Evolutionary conservation across 2,113 vertebrate genomes (phyloP), one percentile per base, ranked within the genome.

Genomic region (Peromyscus leucopus): DNA sequence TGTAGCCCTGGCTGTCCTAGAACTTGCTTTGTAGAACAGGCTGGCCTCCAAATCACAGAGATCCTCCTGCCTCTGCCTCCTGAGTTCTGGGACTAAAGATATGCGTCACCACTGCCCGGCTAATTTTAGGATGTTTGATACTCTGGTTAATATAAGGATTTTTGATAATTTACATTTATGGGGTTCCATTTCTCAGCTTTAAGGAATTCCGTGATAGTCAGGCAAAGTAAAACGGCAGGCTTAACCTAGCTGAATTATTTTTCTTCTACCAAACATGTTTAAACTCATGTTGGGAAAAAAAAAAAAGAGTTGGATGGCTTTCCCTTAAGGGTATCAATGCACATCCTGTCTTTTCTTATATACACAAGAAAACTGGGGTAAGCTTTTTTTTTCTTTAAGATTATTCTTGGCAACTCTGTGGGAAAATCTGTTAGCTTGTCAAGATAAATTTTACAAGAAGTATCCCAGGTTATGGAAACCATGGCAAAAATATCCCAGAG

Each of bases 391-490:
- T 65, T 57, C 93, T 95, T 92, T 74, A 89, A 97, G 95, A 96
- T 97, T 97, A 95, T 97, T 97, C 95, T 97, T 98, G 97, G 98
- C 97, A 96, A 94, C 91, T 87, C 91, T 93, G 57, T 39, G 96
- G 97, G 97, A 97, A 97, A 97, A 95, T 97, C 95, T 96, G 97
- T 96, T 97, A 96, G 94, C 96, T 93, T 97, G 97, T 98, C 98
- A 96, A 97, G 97, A 97, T 97, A 95, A 91, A 97, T 98, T 97
- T 97, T 96, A 90, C 48, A 95, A 96, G 97, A 97, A 96, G 91
- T 74, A 94, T 96, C 78, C 93, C 97, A 97, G 96, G 97, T 96
- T 97, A 93, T 93, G 94, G 86, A 95, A 94, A 95, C 61, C 89
- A 93, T 89, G 89, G 97, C 94, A 94, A 91, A 97, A 97, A 92